phyloP scores from a whole-genome alignment of 2,888 invertebrate genomes.

The Brenthis ino region DNA sequence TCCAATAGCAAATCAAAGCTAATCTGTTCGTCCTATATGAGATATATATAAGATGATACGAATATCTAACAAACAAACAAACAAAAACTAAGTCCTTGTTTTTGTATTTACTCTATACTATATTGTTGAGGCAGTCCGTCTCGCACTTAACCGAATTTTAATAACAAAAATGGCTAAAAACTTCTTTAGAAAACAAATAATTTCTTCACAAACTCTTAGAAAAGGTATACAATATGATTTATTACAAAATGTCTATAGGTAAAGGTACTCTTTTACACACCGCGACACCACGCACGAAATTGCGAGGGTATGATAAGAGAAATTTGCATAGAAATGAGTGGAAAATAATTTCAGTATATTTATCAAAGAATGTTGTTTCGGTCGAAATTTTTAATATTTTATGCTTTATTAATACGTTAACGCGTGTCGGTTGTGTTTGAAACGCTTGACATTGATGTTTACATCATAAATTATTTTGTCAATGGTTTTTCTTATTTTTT shows the following conservation, averaged over 20 bases:
- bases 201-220: not conserved
- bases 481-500: not conserved
- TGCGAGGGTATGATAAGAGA: constrained; percentile 35
- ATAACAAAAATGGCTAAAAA: not conserved
- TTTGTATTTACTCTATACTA: no score
- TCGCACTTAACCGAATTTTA: no score
- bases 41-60: no score
- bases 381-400: constrained; percentile 7
- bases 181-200: no score
- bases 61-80: no score
- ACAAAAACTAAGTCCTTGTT: no score
- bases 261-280: constrained; percentile 13
- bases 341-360: constrained; percentile 47
- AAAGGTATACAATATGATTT: constrained; percentile 3
- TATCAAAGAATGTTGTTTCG: constrained; percentile 40
- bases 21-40: no score
- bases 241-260: constrained; percentile 5
- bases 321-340: constrained; percentile 57
- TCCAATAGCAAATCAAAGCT: no score
- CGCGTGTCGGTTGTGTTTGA: constrained; percentile 5
- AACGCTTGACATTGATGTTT: constrained; percentile 6
- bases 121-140: no score
- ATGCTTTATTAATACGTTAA: constrained; percentile 20
- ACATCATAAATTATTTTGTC: not conserved
- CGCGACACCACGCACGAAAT: constrained; percentile 35